Conservation (phyloP, 2,888 invertebrate genomes). For the Marronus borbonicus region DNA sequence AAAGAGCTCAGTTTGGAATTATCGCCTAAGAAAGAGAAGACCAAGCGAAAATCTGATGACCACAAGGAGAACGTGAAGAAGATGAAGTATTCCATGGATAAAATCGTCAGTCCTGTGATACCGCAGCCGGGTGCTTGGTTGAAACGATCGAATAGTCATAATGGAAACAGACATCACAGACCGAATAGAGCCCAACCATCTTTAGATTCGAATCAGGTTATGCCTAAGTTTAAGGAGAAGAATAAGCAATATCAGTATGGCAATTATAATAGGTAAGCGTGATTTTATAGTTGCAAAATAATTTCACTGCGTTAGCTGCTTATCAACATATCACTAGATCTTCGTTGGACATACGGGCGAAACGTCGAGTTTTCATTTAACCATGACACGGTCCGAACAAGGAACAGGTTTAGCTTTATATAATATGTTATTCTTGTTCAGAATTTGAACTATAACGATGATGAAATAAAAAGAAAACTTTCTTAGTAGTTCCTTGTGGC, state of each 20-base stretch:
- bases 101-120: conserved; percentile 93
- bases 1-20: conserved; percentile 62
- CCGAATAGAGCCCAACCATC: conserved; percentile 69
- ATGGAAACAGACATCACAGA: conserved; percentile 63
- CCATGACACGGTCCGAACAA: too few relatives aligned
- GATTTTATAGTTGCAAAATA: too few relatives aligned
- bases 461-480: too few relatives aligned
- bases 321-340: too few relatives aligned
- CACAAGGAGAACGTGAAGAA: conserved; percentile 75
- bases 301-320: too few relatives aligned
- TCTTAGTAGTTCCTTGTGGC: too few relatives aligned
- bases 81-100: conserved; percentile 83
- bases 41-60: conserved; percentile 74
- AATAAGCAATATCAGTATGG: conserved; percentile 92
- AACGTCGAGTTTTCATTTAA: too few relatives aligned
- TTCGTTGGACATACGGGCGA: too few relatives aligned
- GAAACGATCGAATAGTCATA: conserved; percentile 72
- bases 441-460: too few relatives aligned
- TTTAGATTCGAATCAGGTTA: conserved; percentile 68
- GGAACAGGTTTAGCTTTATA: too few relatives aligned
- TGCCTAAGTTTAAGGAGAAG: conserved; percentile 82
- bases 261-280: conserved; percentile 88
- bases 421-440: too few relatives aligned
- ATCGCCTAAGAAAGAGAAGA: conserved; percentile 71
- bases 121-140: conserved; percentile 90